Percentiles rank a stretch among this genome's conserved stretches.
phyloP scores from a whole-genome alignment of 2,113 vertebrate genomes.

The Halichoerus grypus region DNA sequence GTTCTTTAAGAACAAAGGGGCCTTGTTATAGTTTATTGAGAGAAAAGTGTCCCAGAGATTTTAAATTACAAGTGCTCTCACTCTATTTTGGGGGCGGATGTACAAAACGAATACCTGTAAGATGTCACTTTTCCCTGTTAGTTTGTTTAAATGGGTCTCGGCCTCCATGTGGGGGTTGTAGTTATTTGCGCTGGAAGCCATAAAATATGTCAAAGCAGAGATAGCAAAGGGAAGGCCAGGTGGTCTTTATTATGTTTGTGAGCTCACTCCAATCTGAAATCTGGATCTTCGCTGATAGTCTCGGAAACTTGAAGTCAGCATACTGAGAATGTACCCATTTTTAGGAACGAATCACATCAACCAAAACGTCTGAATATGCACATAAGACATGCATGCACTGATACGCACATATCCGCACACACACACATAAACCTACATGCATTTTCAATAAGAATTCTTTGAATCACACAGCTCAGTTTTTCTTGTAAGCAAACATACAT shows the following conservation, averaged over 20 bases:
- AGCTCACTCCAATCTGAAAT: not conserved
- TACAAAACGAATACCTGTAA: not conserved
- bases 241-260: not conserved
- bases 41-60: not conserved
- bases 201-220: not conserved
- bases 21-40: not conserved
- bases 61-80: not conserved
- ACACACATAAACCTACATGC: not conserved
- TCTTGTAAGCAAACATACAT: not conserved
- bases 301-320: not conserved
- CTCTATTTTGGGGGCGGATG: rapidly evolving
- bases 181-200: not conserved
- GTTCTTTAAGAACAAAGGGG: not conserved
- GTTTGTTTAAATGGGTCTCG: not conserved
- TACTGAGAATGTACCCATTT: not conserved
- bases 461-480: not conserved
- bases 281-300: not conserved
- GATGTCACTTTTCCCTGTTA: not conserved
- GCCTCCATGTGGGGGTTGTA: rapidly evolving
- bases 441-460: not conserved
- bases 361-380: not conserved
- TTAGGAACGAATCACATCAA: not conserved
- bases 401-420: rapidly evolving
- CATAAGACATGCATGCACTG: rapidly evolving
- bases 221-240: not conserved